Percentiles rank a stretch among this genome's conserved stretches.
Evolutionary conservation across 2,888 invertebrate species (phyloP).

Genomic region (Cosmopolites sordidus): DNA sequence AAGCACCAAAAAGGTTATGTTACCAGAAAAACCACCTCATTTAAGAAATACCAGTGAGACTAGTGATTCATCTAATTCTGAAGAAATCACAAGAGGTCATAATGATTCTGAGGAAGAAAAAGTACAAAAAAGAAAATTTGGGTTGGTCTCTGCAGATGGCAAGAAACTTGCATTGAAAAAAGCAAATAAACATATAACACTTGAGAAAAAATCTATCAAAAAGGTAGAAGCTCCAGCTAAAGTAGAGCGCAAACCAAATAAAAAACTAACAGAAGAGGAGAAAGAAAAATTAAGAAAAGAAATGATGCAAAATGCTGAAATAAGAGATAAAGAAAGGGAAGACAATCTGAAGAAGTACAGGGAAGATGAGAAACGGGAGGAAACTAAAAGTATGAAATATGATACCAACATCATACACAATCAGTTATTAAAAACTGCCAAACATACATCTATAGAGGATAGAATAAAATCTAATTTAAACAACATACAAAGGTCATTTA

Average conservation of each 20-base stretch:
- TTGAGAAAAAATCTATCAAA: slow-evolving; percentile 22
- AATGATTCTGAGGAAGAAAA: slow-evolving; percentile 26
- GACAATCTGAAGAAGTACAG: slow-evolving; percentile 61
- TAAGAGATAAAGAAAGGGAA: slow-evolving; percentile 64
- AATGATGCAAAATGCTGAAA: slow-evolving; percentile 79
- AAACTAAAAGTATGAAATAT: slow-evolving; percentile 50
- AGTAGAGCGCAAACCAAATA: slow-evolving; percentile 35
- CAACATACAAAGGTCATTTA: slow-evolving; percentile 77
- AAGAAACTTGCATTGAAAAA: slow-evolving; percentile 38
- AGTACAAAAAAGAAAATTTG: slow-evolving; percentile 42
- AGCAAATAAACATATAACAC: slow-evolving; percentile 18
- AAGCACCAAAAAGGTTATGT: slow-evolving; percentile 20
- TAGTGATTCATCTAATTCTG: slow-evolving; percentile 26
- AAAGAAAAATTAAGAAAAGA: slow-evolving; percentile 66
- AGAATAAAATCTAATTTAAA: slow-evolving; percentile 85
- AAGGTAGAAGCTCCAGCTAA: slow-evolving; percentile 17
- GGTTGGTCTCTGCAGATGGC: slow-evolving; percentile 47
- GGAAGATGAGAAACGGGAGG: slow-evolving; percentile 53
- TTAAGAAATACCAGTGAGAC: slow-evolving; percentile 7
- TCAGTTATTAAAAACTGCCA: slow-evolving; percentile 61
- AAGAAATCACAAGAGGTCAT: slow-evolving; percentile 32
- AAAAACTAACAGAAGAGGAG: slow-evolving; percentile 58
- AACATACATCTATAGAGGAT: slow-evolving; percentile 70
- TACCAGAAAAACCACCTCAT: slow-evolving; percentile 19
- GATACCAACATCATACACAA: slow-evolving; percentile 56